Percentiles rank a stretch among this genome's conserved stretches.
Conservation (phyloP, 2,888 invertebrate genomes). For the Phoenoteleia sp. region DNA sequence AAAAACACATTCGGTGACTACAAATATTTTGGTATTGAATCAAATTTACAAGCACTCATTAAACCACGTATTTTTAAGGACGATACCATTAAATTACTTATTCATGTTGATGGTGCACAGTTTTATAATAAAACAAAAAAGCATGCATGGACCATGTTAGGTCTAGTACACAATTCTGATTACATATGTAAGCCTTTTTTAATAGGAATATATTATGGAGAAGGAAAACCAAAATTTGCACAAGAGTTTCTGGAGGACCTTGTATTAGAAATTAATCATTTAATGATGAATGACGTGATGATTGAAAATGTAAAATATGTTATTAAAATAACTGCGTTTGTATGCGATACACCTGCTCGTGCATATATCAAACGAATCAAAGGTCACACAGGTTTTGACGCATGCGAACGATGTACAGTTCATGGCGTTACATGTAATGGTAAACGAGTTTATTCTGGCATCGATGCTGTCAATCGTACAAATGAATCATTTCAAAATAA, state of each 20-base stretch:
- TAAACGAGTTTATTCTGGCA: not conserved
- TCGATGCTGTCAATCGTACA: not conserved
- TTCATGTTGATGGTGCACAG: not conserved
- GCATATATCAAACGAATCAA: no score
- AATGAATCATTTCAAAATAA: slow-evolving; percentile 7
- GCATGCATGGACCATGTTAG: not conserved
- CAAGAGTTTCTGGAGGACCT: not conserved
- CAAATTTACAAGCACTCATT: not conserved
- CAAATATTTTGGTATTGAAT: not conserved
- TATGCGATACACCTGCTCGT: no score
- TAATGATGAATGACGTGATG: not conserved
- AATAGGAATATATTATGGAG: not conserved
- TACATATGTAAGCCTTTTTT: not conserved
- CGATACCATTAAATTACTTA: not conserved
- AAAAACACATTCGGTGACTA: not conserved
- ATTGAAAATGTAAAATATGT: not conserved
- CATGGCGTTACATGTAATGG: no score
- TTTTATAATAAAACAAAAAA: not conserved
- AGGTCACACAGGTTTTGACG: no score
- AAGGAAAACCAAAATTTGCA: not conserved
- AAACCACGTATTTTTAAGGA: not conserved
- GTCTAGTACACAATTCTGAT: not conserved
- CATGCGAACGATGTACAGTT: no score
- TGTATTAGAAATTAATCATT: not conserved
- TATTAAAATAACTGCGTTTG: no score